Percentiles rank a stretch among this genome's conserved stretches.
Evolutionary conservation across 2,113 vertebrate species (phyloP).

Genomic region (Herpailurus yagouaroundi): DNA sequence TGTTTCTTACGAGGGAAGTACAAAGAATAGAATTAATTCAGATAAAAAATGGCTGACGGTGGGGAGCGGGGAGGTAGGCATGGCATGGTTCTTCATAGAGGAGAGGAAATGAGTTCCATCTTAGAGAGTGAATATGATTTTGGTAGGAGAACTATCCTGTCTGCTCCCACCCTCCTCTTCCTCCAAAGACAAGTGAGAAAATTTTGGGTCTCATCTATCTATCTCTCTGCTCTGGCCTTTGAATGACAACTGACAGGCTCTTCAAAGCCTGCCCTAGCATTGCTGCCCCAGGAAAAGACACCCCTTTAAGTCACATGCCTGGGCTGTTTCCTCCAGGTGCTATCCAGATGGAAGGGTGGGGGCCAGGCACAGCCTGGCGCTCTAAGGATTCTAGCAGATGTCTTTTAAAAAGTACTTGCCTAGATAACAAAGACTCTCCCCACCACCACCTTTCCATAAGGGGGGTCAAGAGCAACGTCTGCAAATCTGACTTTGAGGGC

Average conservation of each 20-base stretch:
- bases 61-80: not conserved
- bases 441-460: not conserved
- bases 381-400: not conserved
- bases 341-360: not conserved
- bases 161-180: not conserved
- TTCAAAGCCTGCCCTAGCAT: not conserved
- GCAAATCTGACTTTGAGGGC: not conserved
- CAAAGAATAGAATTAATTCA: not conserved
- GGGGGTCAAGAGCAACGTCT: not conserved
- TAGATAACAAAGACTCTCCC: not conserved
- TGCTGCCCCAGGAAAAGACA: not conserved
- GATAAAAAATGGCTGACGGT: not conserved
- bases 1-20: not conserved
- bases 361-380: not conserved
- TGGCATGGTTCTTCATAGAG: not conserved
- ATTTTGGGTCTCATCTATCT: not conserved
- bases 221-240: not conserved
- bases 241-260: not conserved
- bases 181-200: constrained; percentile 15
- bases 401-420: not conserved
- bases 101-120: not conserved
- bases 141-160: not conserved
- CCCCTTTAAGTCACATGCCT: not conserved
- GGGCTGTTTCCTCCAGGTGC: not conserved
- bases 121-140: not conserved